Base-by-base conservation (phyloP, 2,113 vertebrate genomes). In the Erythrolamprus reginae region DNA sequence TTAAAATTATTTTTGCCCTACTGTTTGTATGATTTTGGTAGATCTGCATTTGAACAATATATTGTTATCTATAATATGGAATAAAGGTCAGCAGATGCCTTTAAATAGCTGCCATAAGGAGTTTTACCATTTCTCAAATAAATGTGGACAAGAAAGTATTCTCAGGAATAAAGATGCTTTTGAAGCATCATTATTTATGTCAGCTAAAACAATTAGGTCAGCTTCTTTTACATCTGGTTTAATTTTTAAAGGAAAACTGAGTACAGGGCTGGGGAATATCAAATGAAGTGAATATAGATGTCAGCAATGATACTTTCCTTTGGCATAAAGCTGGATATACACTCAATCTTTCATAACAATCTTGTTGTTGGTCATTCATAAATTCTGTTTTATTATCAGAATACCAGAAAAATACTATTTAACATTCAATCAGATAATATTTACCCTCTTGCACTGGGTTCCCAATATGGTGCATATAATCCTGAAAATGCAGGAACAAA, bases 401-500 rank as follows among this genome's bases (percentile, higher is more conserved):
- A 56, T 23, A 10, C 10, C 28, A 58, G 26, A 47, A 89, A 56
- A 9, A 9, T 28, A 87, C 33, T 48, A 48, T 33, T 61, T 61
- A n/a, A 88, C 47, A 0, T 86, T 87, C 48, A 91, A 12, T 83
- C 28, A 92, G 92, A 56, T 88, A 88, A 77, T 61, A 45, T 98
- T 98, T 96, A 99, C 99, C 99, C 99, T 97, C 99, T 97, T 33
- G 99, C 99, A 89, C 98, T 99, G 87, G 99, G 98, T 92, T 99
- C 99, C 99, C 99, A 99, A 94, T 99, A 99, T 28, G 99, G 99
- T 58, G 99, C 99, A 51, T 99, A 99, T 52, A 99, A 97, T 52
- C 99, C 99, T 13, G 99, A 99, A 96, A 99, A 99, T 0, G 99
- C 99, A 84, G 99, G 99, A 83, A 99, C 99, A 82, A 99, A 99